A percentile compares a stretch with the other conserved stretches of the same genome.
phyloP scores from a whole-genome alignment of 1,140 invertebrate species.

The Cotesia vestalis region DNA sequence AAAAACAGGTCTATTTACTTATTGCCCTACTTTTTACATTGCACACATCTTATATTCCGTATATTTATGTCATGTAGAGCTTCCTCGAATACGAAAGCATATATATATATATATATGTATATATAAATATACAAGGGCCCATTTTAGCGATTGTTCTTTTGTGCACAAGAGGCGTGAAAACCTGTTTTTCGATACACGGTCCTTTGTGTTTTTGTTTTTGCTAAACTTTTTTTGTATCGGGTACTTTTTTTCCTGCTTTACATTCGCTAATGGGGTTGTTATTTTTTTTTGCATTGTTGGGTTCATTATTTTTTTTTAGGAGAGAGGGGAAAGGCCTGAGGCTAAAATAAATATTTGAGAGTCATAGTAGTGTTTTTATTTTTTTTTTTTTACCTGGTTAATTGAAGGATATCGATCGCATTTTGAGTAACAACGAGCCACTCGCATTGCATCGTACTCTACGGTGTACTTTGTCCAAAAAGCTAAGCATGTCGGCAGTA shows the following conservation, averaged over 20 bases:
- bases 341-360: slow-evolving; percentile 11
- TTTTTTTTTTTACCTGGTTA: slow-evolving; percentile 43
- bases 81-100: too few relatives aligned
- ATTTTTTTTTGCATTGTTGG: neutral
- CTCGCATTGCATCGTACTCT: slow-evolving; percentile 51
- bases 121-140: slow-evolving; percentile 26
- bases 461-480: slow-evolving; percentile 51
- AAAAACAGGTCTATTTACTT: slow-evolving; percentile 52
- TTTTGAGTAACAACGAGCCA: slow-evolving; percentile 50
- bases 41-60: neutral
- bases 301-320: neutral
- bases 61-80: neutral
- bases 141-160: slow-evolving; percentile 21
- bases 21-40: slow-evolving; percentile 54
- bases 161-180: slow-evolving; percentile 41
- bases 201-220: slow-evolving; percentile 34
- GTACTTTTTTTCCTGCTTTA: slow-evolving; percentile 25
- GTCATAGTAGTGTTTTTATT: slow-evolving; percentile 22
- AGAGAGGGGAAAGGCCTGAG: neutral
- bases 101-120: too few relatives aligned
- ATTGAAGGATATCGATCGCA: slow-evolving; percentile 44
- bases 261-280: slow-evolving; percentile 1
- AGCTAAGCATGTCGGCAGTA: slow-evolving; percentile 47
- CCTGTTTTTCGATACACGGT: slow-evolving; percentile 49
- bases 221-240: slow-evolving; percentile 34